These are phyloP conservation scores for Caenorhabditis japonica DNA, from an alignment of 2,888 invertebrate genomes.

Conservation along the genomic window DNA sequence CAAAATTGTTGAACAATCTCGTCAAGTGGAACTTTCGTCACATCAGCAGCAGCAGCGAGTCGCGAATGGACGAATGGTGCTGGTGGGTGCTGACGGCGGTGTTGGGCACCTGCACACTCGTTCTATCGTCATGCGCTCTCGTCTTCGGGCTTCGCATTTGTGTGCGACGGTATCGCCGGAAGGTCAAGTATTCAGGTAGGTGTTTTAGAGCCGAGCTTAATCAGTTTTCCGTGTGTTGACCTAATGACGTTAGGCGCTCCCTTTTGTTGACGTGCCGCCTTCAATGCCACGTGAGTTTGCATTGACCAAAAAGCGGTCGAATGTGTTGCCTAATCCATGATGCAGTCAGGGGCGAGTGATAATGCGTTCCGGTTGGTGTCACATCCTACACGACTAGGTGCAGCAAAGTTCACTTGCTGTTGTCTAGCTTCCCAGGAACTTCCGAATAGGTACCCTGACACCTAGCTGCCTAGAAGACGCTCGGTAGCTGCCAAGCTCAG, in stretches of 20 bases:
- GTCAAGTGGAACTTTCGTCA: conserved; percentile 40
- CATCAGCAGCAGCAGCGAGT: conserved; percentile 27
- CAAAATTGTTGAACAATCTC: conserved; percentile 50
- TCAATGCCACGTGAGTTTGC: too few relatives aligned
- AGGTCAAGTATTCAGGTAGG: conserved; percentile 49
- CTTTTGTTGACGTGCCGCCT: too few relatives aligned
- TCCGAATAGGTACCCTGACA: too few relatives aligned
- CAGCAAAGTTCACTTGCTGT: too few relatives aligned
- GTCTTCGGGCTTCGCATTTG: conserved; percentile 45
- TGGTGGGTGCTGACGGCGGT: conserved; percentile 50
- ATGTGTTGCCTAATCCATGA: too few relatives aligned
- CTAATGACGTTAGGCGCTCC: conserved; percentile 1
- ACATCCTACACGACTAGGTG: too few relatives aligned
- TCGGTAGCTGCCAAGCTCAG: too few relatives aligned
- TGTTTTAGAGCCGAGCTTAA: conserved; percentile 4
- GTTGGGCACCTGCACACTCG: conserved; percentile 21
- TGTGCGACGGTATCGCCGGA: conserved; percentile 28
- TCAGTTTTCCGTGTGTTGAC: conserved; percentile 7
- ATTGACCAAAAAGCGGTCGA: too few relatives aligned
- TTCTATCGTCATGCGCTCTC: conserved; percentile 35
- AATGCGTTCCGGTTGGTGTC: too few relatives aligned
- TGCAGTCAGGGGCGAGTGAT: too few relatives aligned
- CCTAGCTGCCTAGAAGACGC: too few relatives aligned
- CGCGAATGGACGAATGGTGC: conserved; percentile 57
- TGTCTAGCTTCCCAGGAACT: too few relatives aligned